Evolutionary conservation across 1,140 invertebrate genomes (phyloP), one percentile per base, ranked within the genome.

Genomic region (Trigoniulus corallinus): DNA sequence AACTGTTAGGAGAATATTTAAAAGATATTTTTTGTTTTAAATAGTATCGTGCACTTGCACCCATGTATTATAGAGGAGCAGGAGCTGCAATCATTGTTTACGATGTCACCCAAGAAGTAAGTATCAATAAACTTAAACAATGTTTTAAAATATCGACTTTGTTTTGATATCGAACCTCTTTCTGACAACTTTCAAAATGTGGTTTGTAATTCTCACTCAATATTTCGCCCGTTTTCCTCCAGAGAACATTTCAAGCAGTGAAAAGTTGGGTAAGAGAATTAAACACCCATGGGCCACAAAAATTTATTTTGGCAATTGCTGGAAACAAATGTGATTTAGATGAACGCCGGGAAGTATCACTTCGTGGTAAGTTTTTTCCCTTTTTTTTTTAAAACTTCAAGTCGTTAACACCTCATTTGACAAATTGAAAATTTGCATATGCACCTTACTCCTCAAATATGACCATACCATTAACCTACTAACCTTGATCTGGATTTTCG

Each of bases 1-100:
- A 34, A 15, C 29, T 34, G 7, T 7, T 34, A 7, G 15, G 29
- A 34, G 7, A 7, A 7, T 7, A 34, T 7, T 34, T 34, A 43
- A 52, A 4, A 25, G 43, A 21, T 56, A 22, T 21, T 45, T 15
- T 27, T 52, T 45, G 46, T 54, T 21, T 34, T 21, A 59, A 62
- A 54, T 76, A 88, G 64, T 93, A 92, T 69, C 76, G 88, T 56
- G 87, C 88, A 61, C 79, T 95, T 13, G 91, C 89, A 1, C 88
- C 92, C 54, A 89, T 89, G 57, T 94, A 94, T 65, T 94, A 93
- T 65, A 76, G 91, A 64, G 88, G 92, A 60, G 88, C 91, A 24
- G 84, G 91, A 61, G 88, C 88, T 80, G 78, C 92, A 48, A 75
- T 95, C 37, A 72, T 94, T 49, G 76, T 94, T 0, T 94, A 93